Evolutionary conservation across 2,113 vertebrate genomes (phyloP).

Genomic region (Gobius niger): DNA sequence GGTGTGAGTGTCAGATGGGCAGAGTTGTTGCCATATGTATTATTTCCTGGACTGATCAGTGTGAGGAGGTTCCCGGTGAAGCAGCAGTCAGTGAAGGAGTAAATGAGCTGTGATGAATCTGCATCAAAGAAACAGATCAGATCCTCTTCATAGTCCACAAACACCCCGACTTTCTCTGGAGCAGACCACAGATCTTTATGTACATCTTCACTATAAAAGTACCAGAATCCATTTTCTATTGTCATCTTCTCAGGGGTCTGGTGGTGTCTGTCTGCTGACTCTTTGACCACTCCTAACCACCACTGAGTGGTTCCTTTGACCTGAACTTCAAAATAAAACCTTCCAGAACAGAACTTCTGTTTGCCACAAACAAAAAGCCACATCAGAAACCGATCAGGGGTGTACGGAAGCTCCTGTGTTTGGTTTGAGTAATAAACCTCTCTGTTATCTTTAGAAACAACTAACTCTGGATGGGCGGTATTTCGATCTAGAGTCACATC

Average conservation of each 20-base stretch:
- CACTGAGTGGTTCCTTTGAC: background rate
- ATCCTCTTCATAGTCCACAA: constrained; percentile 1
- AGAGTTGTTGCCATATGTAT: background rate
- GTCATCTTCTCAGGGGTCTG: too few relatives aligned
- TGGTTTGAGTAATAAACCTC: too few relatives aligned
- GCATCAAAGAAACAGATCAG: constrained; percentile 4
- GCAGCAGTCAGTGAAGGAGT: constrained; percentile 1
- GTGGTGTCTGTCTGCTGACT: background rate
- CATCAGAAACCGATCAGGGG: too few relatives aligned
- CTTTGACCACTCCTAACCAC: background rate
- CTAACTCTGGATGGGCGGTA: background rate
- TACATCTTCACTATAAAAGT: background rate
- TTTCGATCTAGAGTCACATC: constrained; percentile 2
- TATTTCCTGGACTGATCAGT: background rate
- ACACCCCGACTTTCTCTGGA: background rate
- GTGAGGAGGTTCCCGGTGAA: background rate
- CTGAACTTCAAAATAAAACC: constrained; percentile 8
- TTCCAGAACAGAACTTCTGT: background rate
- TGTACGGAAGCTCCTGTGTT: too few relatives aligned
- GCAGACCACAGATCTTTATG: background rate
- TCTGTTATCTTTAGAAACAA: background rate
- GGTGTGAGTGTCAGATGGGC: background rate
- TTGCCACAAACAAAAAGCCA: constrained; percentile 6
- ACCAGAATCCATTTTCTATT: constrained; percentile 3
- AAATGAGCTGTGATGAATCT: background rate